Conservation (phyloP, 2,888 invertebrate genomes). For the Netelia virgata region DNA sequence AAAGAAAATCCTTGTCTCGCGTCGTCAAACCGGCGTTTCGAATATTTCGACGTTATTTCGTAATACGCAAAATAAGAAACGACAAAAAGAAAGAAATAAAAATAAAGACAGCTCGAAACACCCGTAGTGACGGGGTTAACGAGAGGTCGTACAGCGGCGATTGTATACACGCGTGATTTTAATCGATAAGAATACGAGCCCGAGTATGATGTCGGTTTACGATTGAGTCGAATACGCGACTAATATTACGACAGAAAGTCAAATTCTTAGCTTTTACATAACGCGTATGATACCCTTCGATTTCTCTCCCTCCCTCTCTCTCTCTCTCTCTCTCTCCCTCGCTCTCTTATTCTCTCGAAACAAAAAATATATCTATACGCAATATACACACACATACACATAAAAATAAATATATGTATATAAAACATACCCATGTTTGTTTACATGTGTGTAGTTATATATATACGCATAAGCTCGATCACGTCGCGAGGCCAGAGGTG, state of each 20-base stretch:
- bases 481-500: slow-evolving; percentile 48
- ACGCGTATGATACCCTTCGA: slow-evolving; percentile 34
- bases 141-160: background rate
- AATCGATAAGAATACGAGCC: background rate
- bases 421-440: too few species aligned
- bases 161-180: background rate
- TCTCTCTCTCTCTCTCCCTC: background rate
- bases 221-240: slow-evolving; percentile 21
- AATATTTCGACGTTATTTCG: background rate
- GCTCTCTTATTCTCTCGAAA: background rate
- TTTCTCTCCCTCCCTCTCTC: background rate
- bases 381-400: background rate
- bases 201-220: background rate
- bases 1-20: background rate
- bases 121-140: background rate
- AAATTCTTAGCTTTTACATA: slow-evolving; percentile 31
- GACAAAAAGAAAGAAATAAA: background rate
- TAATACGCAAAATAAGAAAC: background rate
- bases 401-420: too few species aligned
- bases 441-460: background rate
- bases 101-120: background rate
- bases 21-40: background rate
- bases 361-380: too few species aligned
- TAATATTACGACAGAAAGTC: slow-evolving; percentile 7
- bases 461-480: background rate